Percentiles rank a stretch among this genome's conserved stretches.
Conservation (phyloP, 2,888 invertebrate genomes). For the Microdon myrmicae region DNA sequence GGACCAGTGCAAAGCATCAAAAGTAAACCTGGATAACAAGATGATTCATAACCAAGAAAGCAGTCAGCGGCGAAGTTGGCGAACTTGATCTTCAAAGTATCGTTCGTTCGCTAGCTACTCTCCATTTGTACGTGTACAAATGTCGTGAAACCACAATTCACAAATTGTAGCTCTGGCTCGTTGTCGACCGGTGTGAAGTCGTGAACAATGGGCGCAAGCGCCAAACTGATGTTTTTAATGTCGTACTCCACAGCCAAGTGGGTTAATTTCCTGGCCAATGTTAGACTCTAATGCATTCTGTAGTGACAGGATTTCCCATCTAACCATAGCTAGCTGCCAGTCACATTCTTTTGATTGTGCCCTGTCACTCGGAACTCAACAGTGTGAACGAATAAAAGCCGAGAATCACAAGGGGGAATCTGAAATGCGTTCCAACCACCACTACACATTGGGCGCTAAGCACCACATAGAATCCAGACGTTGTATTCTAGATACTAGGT, state of each 20-base stretch:
- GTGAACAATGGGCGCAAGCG: slow-evolving; percentile 44
- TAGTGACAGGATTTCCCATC: slow-evolving; percentile 35
- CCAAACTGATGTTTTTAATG: slow-evolving; percentile 17
- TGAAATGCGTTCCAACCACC: no score
- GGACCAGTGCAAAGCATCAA: no score
- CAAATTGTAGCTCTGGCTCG: slow-evolving; percentile 23
- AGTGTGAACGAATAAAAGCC: no score
- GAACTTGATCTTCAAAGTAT: slow-evolving; percentile 50
- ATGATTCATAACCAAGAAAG: slow-evolving; percentile 47
- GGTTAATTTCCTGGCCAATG: slow-evolving; percentile 51
- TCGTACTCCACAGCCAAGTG: slow-evolving; percentile 24
- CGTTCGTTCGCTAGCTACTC: slow-evolving; percentile 10
- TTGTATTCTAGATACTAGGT: no score
- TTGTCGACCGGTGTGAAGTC: slow-evolving; percentile 21
- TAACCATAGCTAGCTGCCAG: slow-evolving; percentile 24
- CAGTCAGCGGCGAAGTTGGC: slow-evolving; percentile 46
- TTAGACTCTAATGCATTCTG: slow-evolving; percentile 31
- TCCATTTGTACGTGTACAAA: slow-evolving; percentile 20
- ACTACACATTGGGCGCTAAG: no score
- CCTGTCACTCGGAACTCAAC: slow-evolving; percentile 22
- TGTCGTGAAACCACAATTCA: slow-evolving; percentile 47
- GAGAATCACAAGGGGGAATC: no score
- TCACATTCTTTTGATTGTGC: slow-evolving; percentile 19
- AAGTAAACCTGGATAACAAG: slow-evolving; percentile 30
- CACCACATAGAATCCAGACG: no score